phyloP scores from a whole-genome alignment of 1,140 invertebrate species.

The Brachionus manjavacas region DNA sequence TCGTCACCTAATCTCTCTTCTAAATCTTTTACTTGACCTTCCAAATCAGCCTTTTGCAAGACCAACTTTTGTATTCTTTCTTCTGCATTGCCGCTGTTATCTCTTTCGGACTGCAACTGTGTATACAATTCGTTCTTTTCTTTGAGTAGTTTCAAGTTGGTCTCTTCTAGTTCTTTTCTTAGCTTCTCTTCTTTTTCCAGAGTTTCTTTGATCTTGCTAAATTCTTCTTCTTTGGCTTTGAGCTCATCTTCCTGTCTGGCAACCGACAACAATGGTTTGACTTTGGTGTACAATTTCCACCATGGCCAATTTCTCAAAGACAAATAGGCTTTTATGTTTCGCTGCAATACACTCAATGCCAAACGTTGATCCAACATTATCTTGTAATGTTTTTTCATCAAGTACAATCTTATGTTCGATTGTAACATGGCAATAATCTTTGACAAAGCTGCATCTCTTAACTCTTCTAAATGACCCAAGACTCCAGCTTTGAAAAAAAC shows the following conservation, averaged over 20 bases:
- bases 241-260: slow-evolving; percentile 96
- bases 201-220: too few species aligned
- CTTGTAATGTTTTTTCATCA: slow-evolving; percentile 86
- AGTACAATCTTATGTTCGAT: slow-evolving; percentile 78
- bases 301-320: slow-evolving; percentile 96
- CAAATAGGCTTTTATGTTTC: slow-evolving; percentile 97
- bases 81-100: slow-evolving; percentile 69
- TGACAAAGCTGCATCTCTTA: too few species aligned
- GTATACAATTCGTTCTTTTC: too few species aligned
- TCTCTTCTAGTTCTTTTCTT: too few species aligned
- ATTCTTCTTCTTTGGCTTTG: too few species aligned
- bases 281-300: slow-evolving; percentile 97
- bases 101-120: slow-evolving; percentile 80
- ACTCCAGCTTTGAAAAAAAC: slow-evolving; percentile 99
- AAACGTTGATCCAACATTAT: slow-evolving; percentile 94
- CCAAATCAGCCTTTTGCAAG: slow-evolving; percentile 92
- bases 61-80: slow-evolving; percentile 85
- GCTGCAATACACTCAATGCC: slow-evolving; percentile 92
- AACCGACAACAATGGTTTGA: slow-evolving; percentile 97
- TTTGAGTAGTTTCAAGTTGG: too few species aligned
- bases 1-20: slow-evolving; percentile 89
- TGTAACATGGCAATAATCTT: slow-evolving; percentile 99
- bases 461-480: slow-evolving; percentile 98
- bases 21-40: slow-evolving; percentile 89
- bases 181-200: too few species aligned